Percentiles rank a stretch among this genome's conserved stretches.
Evolutionary conservation across 2,797 vertebrate species (phyloP).

Genomic region (Scomberomorus guttatus): DNA sequence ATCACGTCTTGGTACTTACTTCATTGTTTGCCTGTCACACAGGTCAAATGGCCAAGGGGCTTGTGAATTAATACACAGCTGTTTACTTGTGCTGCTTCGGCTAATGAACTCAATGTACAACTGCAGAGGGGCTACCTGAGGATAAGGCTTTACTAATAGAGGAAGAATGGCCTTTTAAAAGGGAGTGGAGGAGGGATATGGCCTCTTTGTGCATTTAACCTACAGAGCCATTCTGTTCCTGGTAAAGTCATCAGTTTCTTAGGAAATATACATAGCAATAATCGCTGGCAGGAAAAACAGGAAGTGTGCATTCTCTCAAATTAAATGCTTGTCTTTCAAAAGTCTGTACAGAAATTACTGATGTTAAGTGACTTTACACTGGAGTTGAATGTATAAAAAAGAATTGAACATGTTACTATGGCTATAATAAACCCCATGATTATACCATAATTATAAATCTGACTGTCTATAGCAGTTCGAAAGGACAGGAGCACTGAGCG

Average conservation of each 20-base stretch:
- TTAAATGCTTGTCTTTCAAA: neutral
- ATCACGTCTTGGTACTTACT: neutral
- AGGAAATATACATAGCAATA: neutral
- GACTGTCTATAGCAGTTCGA: no score
- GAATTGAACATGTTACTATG: no score
- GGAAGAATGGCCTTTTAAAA: slow-evolving; percentile 13
- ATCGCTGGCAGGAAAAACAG: neutral
- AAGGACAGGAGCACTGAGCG: no score
- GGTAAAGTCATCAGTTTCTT: neutral
- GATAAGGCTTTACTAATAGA: slow-evolving; percentile 2
- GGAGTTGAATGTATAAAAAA: no score
- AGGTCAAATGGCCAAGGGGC: slow-evolving; percentile 22
- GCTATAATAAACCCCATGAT: no score
- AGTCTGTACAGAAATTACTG: neutral
- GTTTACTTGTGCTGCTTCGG: slow-evolving; percentile 6
- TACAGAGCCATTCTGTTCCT: neutral
- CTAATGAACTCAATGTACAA: slow-evolving; percentile 18
- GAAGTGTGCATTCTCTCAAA: neutral
- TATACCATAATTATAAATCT: no score
- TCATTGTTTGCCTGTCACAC: neutral
- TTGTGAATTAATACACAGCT: slow-evolving; percentile 23
- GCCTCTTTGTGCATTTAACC: neutral
- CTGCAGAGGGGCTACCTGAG: slow-evolving; percentile 16
- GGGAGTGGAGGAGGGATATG: neutral
- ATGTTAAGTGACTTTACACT: neutral